These are phyloP conservation scores for Oeneis ivallda DNA, from an alignment of 2,888 invertebrate genomes.

Conservation along the genomic window DNA sequence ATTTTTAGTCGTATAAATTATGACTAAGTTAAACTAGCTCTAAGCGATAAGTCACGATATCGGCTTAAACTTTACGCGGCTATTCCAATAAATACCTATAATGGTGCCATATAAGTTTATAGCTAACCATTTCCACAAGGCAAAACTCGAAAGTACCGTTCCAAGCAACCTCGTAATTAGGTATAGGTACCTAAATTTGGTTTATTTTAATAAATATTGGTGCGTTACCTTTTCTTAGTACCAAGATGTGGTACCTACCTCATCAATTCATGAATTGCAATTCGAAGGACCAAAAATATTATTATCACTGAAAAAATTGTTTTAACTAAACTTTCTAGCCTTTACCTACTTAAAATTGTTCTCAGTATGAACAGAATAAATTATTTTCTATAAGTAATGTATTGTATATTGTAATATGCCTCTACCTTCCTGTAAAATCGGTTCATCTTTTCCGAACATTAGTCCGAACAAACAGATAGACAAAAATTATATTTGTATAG, in stretches of 20 bases:
- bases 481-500: no score
- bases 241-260: background rate
- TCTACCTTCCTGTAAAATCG: no score
- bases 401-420: no score
- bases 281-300: background rate
- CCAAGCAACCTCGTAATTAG: background rate
- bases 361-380: no score
- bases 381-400: no score
- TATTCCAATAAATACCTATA: background rate
- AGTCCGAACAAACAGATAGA: no score
- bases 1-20: slow-evolving; percentile 2
- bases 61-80: slow-evolving; percentile 15
- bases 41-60: slow-evolving; percentile 18
- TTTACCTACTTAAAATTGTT: no score
- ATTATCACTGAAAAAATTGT: no score
- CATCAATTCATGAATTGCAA: background rate
- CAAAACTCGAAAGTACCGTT: slow-evolving; percentile 4
- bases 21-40: slow-evolving; percentile 7
- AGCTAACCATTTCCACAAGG: background rate
- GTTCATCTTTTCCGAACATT: no score
- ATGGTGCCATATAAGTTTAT: slow-evolving; percentile 11
- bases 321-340: no score
- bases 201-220: background rate
- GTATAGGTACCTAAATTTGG: background rate
- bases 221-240: background rate